Evolutionary conservation across 2,797 vertebrate species (phyloP).

Genomic region (Spatula clypeata): DNA sequence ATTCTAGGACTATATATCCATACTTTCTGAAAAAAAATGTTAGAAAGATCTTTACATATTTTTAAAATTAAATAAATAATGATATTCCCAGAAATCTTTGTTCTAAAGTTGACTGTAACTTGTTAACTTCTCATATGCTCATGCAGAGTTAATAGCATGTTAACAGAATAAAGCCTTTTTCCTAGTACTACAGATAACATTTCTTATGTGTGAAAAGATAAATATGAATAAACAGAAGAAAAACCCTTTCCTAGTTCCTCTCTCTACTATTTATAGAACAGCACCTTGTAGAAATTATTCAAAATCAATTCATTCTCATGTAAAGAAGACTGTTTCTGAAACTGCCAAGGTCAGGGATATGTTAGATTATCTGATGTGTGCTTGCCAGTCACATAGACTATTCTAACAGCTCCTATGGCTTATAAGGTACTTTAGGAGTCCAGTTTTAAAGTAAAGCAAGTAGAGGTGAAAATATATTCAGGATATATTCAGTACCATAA

Average conservation of each 20-base stretch:
- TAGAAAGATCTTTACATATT: not conserved
- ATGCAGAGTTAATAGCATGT: not conserved
- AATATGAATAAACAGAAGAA: not conserved
- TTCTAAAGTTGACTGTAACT: not conserved
- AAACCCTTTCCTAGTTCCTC: not conserved
- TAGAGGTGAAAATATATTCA: not conserved
- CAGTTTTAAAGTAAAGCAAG: not conserved
- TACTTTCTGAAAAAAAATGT: not conserved
- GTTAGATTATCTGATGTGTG: not conserved
- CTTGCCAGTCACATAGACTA: not conserved
- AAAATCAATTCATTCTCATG: not conserved
- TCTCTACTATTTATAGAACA: not conserved
- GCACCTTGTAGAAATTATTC: not conserved
- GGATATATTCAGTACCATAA: not conserved
- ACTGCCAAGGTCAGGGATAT: not conserved
- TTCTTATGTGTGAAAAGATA: not conserved
- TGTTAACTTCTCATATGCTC: accelerated
- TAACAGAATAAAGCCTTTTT: not conserved
- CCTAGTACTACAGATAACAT: not conserved
- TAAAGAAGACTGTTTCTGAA: not conserved
- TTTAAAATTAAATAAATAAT: not conserved
- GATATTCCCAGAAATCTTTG: not conserved
- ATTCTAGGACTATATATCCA: not conserved
- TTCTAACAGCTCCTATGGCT: not conserved
- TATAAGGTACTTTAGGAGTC: not conserved